Conservation (phyloP, 2,888 invertebrate species). For the Cinara cedri region DNA sequence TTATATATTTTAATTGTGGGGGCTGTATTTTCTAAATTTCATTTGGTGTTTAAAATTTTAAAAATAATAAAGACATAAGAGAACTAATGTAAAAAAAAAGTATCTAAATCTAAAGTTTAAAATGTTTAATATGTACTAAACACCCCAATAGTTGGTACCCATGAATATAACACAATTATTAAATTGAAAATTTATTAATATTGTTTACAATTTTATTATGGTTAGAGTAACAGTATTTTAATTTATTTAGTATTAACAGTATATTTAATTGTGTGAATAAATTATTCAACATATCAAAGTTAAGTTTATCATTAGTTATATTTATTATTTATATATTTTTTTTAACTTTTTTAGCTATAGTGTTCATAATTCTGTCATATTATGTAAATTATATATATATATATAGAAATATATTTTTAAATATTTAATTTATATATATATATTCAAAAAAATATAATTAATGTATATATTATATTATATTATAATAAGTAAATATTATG, state of each 20-base stretch:
- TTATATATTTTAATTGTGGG: no score
- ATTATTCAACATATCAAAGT: background rate
- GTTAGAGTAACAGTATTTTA: slow-evolving; percentile 1
- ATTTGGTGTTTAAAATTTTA: no score
- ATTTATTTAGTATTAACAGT: background rate
- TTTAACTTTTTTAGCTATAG: slow-evolving; percentile 7
- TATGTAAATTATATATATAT: background rate
- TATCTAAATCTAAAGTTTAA: no score
- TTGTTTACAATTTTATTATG: background rate
- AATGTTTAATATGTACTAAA: no score
- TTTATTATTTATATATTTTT: background rate
- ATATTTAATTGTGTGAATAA: background rate
- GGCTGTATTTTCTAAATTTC: no score
- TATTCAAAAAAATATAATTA: background rate
- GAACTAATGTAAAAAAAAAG: no score
- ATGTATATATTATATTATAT: background rate
- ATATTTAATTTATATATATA: no score
- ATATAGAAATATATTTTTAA: background rate
- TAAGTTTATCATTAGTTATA: background rate
- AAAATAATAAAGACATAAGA: no score
- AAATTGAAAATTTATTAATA: slow-evolving; percentile 1
- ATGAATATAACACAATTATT: background rate
- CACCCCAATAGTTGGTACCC: no score
- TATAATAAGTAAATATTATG: background rate
- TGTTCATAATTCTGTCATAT: slow-evolving; percentile 1